Evolutionary conservation across 1,140 invertebrate species (phyloP).

Genomic region (Brachionus koreanus): DNA sequence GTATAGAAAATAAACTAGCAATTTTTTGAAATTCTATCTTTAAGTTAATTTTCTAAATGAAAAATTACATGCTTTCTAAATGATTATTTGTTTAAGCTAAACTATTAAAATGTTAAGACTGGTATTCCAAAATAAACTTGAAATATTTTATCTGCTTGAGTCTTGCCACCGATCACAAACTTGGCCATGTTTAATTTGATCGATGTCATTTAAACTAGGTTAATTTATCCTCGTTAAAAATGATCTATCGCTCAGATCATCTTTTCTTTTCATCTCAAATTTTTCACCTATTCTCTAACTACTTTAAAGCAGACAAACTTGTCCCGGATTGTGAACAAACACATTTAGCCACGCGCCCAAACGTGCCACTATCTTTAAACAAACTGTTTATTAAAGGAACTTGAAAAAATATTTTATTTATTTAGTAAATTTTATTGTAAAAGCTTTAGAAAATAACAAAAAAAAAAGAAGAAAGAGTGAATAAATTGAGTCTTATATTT

Average conservation of each 20-base stretch:
- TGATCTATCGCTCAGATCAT: neutral
- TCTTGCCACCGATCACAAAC: neutral
- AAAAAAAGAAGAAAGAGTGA: neutral
- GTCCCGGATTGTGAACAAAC: neutral
- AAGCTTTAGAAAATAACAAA: neutral
- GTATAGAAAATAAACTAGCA: neutral
- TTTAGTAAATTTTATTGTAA: neutral
- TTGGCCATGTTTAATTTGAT: neutral
- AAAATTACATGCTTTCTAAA: slow-evolving; percentile 38
- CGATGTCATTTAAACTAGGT: neutral
- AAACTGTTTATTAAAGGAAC: neutral
- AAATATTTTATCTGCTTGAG: neutral
- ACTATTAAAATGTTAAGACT: slow-evolving; percentile 2
- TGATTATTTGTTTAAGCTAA: neutral
- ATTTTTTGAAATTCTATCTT: slow-evolving; percentile 29
- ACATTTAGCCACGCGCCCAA: neutral
- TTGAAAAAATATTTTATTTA: neutral
- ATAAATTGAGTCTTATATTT: neutral
- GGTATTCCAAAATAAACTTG: slow-evolving; percentile 2
- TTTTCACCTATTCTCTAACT: neutral
- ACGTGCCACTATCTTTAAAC: neutral
- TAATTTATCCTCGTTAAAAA: slow-evolving; percentile 1
- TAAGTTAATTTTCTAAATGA: slow-evolving; percentile 22
- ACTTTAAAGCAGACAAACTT: neutral
- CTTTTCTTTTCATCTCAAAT: neutral